Evolutionary conservation across 2,888 invertebrate genomes (phyloP).

Genomic region (Drosophila seclusa): DNA sequence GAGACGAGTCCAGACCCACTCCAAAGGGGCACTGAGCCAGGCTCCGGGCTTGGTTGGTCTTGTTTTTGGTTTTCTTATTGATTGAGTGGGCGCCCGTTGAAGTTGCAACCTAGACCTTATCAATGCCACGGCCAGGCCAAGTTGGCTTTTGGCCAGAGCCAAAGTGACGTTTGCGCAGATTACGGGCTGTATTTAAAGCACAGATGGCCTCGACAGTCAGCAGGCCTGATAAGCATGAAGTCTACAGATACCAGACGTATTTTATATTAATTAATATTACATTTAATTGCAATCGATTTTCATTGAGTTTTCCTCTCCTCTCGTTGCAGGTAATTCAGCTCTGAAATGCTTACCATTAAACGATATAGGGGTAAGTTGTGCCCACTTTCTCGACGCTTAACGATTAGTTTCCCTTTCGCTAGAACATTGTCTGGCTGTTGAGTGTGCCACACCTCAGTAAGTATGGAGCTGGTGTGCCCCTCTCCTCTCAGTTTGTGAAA

Average conservation of each 20-base stretch:
- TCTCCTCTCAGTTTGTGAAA: conserved; percentile 36
- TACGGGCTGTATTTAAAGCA: conserved; percentile 20
- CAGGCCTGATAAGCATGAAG: conserved; percentile 11
- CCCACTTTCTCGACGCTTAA: conserved; percentile 28
- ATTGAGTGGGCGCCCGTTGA: conserved; percentile 67
- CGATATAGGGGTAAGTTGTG: conserved; percentile 71
- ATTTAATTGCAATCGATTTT: conserved; percentile 8
- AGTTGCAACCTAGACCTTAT: conserved; percentile 67
- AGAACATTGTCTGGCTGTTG: conserved; percentile 39
- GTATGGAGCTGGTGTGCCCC: conserved; percentile 21
- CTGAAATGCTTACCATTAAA: conserved; percentile 69
- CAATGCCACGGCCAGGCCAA: conserved; percentile 48
- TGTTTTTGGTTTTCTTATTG: conserved; percentile 15
- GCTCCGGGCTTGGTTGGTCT: conserved; percentile 17
- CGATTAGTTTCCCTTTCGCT: conserved; percentile 57
- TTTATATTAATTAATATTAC: conserved; percentile 2
- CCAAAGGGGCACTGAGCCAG: conserved; percentile 7
- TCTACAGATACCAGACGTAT: neutral
- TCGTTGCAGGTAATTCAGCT: conserved; percentile 69
- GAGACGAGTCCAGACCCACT: conserved; percentile 14
- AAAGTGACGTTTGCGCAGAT: conserved; percentile 59
- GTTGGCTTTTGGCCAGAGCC: conserved; percentile 31
- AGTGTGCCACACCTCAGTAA: conserved; percentile 38
- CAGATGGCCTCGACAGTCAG: conserved; percentile 23
- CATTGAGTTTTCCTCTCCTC: conserved; percentile 7